Evolutionary conservation across 2,888 invertebrate genomes (phyloP).

Genomic region (Ophion ventricosus): DNA sequence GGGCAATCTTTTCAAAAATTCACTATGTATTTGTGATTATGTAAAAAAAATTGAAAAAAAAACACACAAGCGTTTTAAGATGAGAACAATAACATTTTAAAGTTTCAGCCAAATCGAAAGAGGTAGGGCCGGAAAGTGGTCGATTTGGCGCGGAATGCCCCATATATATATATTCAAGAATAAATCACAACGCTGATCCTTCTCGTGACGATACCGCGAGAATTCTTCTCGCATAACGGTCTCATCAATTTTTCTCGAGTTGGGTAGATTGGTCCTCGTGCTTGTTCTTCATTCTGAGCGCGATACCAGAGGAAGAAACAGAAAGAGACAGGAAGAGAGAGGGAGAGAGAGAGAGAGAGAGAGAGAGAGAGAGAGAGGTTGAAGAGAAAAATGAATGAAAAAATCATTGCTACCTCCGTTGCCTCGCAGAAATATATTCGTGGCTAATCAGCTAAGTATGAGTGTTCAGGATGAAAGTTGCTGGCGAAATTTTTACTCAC

Average conservation of each 20-base stretch:
- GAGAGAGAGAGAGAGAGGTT: not conserved
- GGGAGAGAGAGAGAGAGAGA: not conserved
- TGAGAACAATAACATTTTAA: too few species aligned
- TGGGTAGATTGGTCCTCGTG: not conserved
- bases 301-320: not conserved
- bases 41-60: too few species aligned
- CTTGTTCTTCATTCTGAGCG: constrained; percentile 21
- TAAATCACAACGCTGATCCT: constrained; percentile 20
- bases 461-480: not conserved
- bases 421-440: constrained; percentile 7
- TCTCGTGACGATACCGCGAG: constrained; percentile 32
- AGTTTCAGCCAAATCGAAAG: too few species aligned
- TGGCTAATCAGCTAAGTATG: not conserved
- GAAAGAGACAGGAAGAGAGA: not conserved
- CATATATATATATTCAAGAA: not conserved
- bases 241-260: constrained; percentile 31
- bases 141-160: too few species aligned
- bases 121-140: too few species aligned
- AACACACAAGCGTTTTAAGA: too few species aligned
- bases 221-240: constrained; percentile 45
- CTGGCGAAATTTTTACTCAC: not conserved
- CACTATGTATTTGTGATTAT: too few species aligned
- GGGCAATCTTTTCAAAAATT: too few species aligned
- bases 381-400: constrained; percentile 17
- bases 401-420: constrained; percentile 11